Evolutionary conservation across 2,797 vertebrate genomes (phyloP).

Genomic region (Poecilia picta): DNA sequence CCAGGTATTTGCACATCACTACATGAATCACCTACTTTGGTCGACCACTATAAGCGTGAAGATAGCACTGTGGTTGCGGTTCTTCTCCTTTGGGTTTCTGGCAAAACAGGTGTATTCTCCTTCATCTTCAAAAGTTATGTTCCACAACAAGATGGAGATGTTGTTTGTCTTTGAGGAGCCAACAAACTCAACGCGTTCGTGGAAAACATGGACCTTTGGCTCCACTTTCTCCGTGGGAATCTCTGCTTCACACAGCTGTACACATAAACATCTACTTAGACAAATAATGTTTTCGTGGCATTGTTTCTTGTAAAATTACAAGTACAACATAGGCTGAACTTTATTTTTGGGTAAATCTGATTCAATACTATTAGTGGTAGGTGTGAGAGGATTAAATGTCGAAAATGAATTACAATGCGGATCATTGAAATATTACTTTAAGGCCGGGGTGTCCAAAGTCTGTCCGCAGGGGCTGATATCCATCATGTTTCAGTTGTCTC

Average conservation of each 20-base stretch:
- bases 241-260: slow-evolving; percentile 83
- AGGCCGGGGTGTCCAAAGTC: no score
- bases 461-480: no score
- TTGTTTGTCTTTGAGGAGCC: slow-evolving; percentile 88
- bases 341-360: not conserved
- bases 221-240: slow-evolving; percentile 84
- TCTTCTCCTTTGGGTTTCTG: slow-evolving; percentile 89
- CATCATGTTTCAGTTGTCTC: no score
- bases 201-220: slow-evolving; percentile 68
- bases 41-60: slow-evolving; percentile 88
- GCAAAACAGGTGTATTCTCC: slow-evolving; percentile 91
- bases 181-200: slow-evolving; percentile 84
- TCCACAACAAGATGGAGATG: slow-evolving; percentile 89
- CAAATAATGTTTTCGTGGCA: not conserved
- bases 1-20: not conserved
- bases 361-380: not conserved
- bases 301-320: not conserved
- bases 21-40: slow-evolving; percentile 80
- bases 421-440: not conserved
- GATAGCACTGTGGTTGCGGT: slow-evolving; percentile 84
- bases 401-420: not conserved
- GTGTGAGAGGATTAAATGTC: not conserved
- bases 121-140: slow-evolving; percentile 89
- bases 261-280: slow-evolving; percentile 17
- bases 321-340: not conserved